Percentiles rank a stretch among this genome's conserved stretches.
Conservation (phyloP, 2,797 vertebrate genomes). For the Arremon brunneinucha region DNA sequence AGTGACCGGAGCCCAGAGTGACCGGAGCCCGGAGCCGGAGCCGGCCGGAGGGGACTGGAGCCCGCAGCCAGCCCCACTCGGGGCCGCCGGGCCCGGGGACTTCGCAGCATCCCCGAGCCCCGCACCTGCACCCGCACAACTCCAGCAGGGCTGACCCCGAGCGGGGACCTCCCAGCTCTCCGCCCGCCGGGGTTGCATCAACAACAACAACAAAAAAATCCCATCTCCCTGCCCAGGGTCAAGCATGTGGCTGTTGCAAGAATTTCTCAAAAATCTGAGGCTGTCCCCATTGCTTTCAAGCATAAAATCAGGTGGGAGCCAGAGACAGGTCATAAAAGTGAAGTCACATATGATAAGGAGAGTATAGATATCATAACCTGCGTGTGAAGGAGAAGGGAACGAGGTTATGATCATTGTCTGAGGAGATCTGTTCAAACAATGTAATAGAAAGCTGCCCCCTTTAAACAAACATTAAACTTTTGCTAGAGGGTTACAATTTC, state of each 20-base stretch:
- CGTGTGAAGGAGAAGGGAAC: neutral
- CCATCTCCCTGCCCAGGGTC: neutral
- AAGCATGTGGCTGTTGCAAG: neutral
- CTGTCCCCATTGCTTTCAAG: constrained; percentile 6
- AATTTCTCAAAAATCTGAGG: neutral
- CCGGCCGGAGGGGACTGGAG: too few relatives aligned
- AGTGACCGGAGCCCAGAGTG: too few relatives aligned
- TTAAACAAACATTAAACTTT: constrained; percentile 61
- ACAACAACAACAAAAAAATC: neutral
- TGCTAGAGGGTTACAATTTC: constrained; percentile 33
- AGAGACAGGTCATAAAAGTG: constrained; percentile 6
- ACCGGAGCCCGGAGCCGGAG: neutral
- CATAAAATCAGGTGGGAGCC: constrained; percentile 23
- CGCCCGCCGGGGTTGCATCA: neutral
- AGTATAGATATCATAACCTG: constrained; percentile 47
- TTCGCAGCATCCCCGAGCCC: neutral
- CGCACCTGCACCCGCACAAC: accelerated
- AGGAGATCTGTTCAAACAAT: constrained; percentile 61
- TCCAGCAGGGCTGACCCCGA: neutral
- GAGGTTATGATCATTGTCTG: constrained; percentile 50
- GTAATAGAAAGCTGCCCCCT: constrained; percentile 51
- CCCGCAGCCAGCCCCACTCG: neutral
- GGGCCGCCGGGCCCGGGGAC: neutral
- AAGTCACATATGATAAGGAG: neutral
- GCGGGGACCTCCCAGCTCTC: neutral